Evolutionary conservation across 2,888 invertebrate genomes (phyloP).

Genomic region (Carcina quercana): DNA sequence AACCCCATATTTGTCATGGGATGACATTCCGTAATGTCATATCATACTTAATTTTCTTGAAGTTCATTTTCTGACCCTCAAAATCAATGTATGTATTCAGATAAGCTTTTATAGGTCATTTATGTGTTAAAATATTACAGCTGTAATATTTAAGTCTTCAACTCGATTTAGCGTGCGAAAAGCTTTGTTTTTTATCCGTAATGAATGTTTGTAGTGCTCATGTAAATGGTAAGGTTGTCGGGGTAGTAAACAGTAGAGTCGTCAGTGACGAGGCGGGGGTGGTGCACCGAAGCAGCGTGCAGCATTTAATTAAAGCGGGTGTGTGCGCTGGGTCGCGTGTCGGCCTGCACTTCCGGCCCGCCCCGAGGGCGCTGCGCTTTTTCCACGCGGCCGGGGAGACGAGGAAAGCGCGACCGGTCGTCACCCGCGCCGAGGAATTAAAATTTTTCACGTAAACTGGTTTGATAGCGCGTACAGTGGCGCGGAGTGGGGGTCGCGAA

Average conservation of each 20-base stretch:
- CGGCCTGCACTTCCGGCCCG: conserved; percentile 67
- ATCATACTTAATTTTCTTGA: too few species aligned
- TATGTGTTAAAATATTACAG: too few species aligned
- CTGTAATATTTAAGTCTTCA: too few species aligned
- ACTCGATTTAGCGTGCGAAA: too few species aligned
- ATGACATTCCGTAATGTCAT: too few species aligned
- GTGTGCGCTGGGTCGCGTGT: conserved; percentile 69
- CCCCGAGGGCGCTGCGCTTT: conserved; percentile 62
- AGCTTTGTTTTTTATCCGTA: too few species aligned
- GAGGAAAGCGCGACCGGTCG: conserved; percentile 69
- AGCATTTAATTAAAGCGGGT: conserved; percentile 68
- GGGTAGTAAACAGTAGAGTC: conserved; percentile 8
- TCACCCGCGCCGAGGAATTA: conserved; percentile 64
- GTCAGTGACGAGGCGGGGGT: conserved; percentile 26
- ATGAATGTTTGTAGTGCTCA: conserved; percentile 22
- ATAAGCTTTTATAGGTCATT: too few species aligned
- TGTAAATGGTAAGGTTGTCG: conserved; percentile 17
- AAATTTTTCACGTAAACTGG: conserved; percentile 73
- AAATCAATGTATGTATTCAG: too few species aligned
- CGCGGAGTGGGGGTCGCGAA: conserved; percentile 68
- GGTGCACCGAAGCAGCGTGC: conserved; percentile 52
- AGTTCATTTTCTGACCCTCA: too few species aligned
- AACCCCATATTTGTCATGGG: too few species aligned
- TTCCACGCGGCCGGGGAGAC: conserved; percentile 48
- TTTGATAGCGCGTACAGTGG: conserved; percentile 67